These are phyloP conservation scores for Myanophis thanlyinensis DNA, from an alignment of 2,113 vertebrate genomes.

Conservation along the genomic window DNA sequence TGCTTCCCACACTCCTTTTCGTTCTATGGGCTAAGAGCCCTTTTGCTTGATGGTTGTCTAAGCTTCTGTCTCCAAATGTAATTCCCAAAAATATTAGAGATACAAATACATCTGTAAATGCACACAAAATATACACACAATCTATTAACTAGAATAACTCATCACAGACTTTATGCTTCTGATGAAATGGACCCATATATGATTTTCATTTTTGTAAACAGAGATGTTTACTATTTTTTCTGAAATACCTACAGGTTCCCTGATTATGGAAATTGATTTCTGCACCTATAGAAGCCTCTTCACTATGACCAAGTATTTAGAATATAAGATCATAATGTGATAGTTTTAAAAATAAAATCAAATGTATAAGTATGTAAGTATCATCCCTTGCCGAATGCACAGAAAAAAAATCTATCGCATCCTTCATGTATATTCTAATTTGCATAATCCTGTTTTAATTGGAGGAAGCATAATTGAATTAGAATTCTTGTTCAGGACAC, in stretches of 20 bases:
- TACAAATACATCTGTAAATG: neutral
- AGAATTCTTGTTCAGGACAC: neutral
- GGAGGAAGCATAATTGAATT: neutral
- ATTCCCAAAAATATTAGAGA: neutral
- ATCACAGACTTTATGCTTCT: neutral
- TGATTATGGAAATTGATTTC: neutral
- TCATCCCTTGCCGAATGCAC: neutral
- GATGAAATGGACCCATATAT: neutral
- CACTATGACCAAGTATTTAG: neutral
- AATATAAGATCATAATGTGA: neutral
- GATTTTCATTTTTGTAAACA: neutral
- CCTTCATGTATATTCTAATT: neutral
- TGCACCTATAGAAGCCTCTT: neutral
- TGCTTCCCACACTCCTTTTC: neutral
- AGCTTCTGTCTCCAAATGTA: neutral
- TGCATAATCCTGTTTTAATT: neutral
- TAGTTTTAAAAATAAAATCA: neutral
- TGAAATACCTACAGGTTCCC: too few species aligned
- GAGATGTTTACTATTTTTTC: neutral
- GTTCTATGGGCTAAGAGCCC: neutral
- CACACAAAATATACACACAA: neutral
- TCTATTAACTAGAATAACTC: neutral
- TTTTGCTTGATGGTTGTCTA: neutral
- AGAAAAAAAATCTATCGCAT: neutral
- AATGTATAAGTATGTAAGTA: neutral